Evolutionary conservation across 1,140 invertebrate species (phyloP), one percentile per base, ranked within the genome.

Genomic region (Pissodes strobi): DNA sequence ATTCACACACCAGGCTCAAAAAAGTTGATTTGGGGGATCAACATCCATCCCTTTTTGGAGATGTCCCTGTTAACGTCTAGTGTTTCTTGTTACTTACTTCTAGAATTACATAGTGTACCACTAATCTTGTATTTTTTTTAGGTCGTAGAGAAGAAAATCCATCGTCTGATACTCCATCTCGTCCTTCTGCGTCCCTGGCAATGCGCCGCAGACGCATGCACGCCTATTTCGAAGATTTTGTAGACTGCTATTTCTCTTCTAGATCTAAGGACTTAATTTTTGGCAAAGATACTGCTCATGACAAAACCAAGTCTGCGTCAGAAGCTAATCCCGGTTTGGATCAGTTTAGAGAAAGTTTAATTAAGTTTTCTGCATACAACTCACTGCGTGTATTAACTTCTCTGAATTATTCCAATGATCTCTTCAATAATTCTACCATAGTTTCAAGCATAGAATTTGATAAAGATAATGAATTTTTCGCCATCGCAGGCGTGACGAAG

Each of bases 391-490:
- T 91, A 10, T 80, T 97, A 8, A 93, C 94, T 1, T 94, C 93
- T 1, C 80, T 98, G 1, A 93, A 93, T 69, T 98, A 97, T 77
- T 92, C 93, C 38, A 90, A 87, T 70, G 95, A 97, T 79, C 43
- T 78, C 17, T 88, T 90, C 71, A 93, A 92, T 72, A 90, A 89
- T 74, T 93, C 93, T 0, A 96, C 92, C 18, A 98, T 98, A 72
- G 95, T 97, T 0, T 97, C 94, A 6, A 95, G 93, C 69, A 97
- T 98, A 69, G 95, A 98, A 79, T 98, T 98, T 81, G 95, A 98
- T 75, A 94, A 95, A 79, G 95, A 98, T 78, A 91, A 93, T 77
- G 95, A 98, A 81, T 94, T 90, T 79, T 97, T 98, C 81, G 95
- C 95, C 0, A 95, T 98, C 68, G 95, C 95, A 38, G 95, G 96